Conservation (phyloP, 2,797 vertebrate species). For the Setipinna tenuifilis region DNA sequence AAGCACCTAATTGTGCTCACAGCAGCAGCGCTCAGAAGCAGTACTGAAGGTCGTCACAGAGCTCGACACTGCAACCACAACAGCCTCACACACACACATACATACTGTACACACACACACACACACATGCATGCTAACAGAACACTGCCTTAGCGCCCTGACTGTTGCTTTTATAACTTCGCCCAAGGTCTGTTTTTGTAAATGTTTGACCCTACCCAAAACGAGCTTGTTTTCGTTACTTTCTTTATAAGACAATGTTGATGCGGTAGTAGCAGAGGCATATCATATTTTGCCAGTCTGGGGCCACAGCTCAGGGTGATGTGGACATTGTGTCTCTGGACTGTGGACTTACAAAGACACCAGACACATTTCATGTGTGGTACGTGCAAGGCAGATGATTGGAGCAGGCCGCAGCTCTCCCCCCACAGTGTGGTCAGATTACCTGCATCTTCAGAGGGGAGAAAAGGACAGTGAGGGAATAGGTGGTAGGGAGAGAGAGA, state of each 20-base stretch:
- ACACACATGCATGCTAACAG: neutral
- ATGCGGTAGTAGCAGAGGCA: neutral
- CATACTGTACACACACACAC: neutral
- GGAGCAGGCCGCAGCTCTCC: constrained; percentile 37
- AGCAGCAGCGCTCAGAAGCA: too few species aligned
- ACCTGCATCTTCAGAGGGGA: constrained; percentile 51
- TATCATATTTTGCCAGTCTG: neutral
- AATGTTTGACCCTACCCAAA: constrained; percentile 18
- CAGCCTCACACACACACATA: neutral
- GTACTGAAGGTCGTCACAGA: too few species aligned
- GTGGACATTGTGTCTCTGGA: constrained; percentile 31
- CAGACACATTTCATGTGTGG: constrained; percentile 54
- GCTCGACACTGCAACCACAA: neutral
- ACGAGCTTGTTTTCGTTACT: neutral
- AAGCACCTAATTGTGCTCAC: too few species aligned
- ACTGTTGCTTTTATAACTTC: neutral
- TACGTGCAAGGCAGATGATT: constrained; percentile 40
- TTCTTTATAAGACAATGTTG: neutral
- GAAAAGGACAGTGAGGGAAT: neutral
- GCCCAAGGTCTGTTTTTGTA: constrained; percentile 12
- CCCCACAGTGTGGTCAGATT: constrained; percentile 57
- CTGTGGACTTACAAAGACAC: constrained; percentile 47
- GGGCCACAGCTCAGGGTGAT: neutral
- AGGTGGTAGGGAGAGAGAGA: neutral
- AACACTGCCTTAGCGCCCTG: neutral